Percentiles rank a stretch among this genome's conserved stretches.
Conservation (phyloP, 1,140 invertebrate species). For the Trichomalopsis sarcophagae region DNA sequence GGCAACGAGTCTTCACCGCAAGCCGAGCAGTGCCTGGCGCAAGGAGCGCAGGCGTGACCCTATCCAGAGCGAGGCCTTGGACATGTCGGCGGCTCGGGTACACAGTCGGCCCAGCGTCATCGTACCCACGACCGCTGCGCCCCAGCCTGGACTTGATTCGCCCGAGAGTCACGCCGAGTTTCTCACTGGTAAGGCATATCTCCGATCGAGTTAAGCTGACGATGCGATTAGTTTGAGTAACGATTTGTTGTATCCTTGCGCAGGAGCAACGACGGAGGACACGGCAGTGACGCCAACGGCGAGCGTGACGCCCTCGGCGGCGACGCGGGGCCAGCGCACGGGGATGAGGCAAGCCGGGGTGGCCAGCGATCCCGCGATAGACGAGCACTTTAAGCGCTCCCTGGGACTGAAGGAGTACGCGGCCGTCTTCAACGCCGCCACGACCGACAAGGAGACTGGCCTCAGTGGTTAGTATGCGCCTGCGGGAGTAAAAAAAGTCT, state of each 20-base stretch:
- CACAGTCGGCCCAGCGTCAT: constrained; percentile 72
- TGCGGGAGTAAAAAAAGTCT: neutral
- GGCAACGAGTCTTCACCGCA: constrained; percentile 68
- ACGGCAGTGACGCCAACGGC: constrained; percentile 69
- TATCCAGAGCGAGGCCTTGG: constrained; percentile 72
- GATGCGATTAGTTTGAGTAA: no score
- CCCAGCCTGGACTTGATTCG: constrained; percentile 34
- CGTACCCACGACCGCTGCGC: constrained; percentile 65
- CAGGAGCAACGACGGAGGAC: constrained; percentile 71
- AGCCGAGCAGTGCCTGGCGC: constrained; percentile 72
- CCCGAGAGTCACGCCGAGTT: constrained; percentile 34
- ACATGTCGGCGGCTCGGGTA: constrained; percentile 69
- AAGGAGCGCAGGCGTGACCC: constrained; percentile 73
- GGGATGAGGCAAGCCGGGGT: constrained; percentile 67
- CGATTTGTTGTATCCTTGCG: neutral
- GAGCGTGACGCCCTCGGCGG: constrained; percentile 66
- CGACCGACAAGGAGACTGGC: constrained; percentile 69
- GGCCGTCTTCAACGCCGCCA: constrained; percentile 82
- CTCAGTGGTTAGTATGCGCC: constrained; percentile 65
- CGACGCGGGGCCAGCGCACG: constrained; percentile 66
- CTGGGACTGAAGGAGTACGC: constrained; percentile 90
- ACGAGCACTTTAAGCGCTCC: constrained; percentile 96
- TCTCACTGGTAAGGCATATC: constrained; percentile 56
- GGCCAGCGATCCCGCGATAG: constrained; percentile 89
- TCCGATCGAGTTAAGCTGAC: no score